Evolutionary conservation across 2,113 vertebrate genomes (phyloP), one percentile per base, ranked within the genome.

Genomic region (Mustela lutreola): DNA sequence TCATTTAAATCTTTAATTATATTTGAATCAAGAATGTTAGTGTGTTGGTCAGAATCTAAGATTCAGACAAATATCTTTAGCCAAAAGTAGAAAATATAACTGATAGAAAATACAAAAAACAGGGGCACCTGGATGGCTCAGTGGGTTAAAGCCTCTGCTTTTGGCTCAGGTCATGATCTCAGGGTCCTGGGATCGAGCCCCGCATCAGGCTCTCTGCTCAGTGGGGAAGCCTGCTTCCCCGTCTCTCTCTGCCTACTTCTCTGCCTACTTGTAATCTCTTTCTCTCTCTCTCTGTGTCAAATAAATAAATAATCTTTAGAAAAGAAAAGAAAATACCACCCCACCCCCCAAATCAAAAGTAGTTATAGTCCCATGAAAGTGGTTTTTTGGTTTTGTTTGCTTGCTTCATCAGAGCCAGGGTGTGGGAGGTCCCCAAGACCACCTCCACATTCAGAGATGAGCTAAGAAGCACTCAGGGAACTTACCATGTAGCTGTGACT

Each of bases 11-110:
- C 28, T 87, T 86, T 65, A 62, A 92, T 89, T 92, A 83, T 21
- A 80, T 85, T 92, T 89, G 56, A 79, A 48, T 83, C 26, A 85
- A 85, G 53, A 94, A 63, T 71, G 36, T 92, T 73, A 67, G 28
- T 16, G 1, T 81, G 16, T 33, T 89, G 26, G 53, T 92, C 33
- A 53, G 53, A 94, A 87, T 48, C 28, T 84, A 92, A 92, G 42
- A 80, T 24, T 48, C 63, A 87, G 36, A 81, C 21, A 39, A 85
- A 85, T 39, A 60, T 90, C 45, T 85, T 89, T 24, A 83, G 88
- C 15, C 65, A 76, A 90, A 86, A 70, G 50, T 80, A 53, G 58
- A 65, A 91, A 92, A 91, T 18, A 92, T 79, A 94, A 70, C 31
- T 60, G 28, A 84, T 19, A 75, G 50, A 48, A 96, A 95, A 92